Conservation (phyloP, 2,888 invertebrate genomes). For the Lomographa bimaculata region DNA sequence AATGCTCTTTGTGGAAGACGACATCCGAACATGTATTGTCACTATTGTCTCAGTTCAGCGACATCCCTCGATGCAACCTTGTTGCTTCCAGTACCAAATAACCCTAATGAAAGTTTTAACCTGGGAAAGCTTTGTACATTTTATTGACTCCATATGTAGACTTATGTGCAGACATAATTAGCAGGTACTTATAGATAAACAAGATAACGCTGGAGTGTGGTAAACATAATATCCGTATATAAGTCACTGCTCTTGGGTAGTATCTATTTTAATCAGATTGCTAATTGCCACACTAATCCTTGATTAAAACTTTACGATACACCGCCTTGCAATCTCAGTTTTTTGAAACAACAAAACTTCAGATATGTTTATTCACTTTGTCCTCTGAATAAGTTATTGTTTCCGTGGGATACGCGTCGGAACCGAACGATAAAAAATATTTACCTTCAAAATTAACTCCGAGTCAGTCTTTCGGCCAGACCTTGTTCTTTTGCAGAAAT, state of each 20-base stretch:
- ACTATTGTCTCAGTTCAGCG: conserved; percentile 30
- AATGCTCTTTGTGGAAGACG: conserved; percentile 12
- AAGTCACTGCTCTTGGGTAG: conserved; percentile 11
- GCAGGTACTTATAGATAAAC: too few species aligned
- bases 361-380: conserved; percentile 34
- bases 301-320: conserved; percentile 22
- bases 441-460: conserved; percentile 21
- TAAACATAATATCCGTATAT: too few species aligned
- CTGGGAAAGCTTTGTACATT: too few species aligned
- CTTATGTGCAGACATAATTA: too few species aligned
- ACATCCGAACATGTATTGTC: conserved; percentile 27
- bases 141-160: too few species aligned
- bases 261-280: conserved; percentile 14
- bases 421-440: conserved; percentile 26
- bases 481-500: conserved; percentile 25
- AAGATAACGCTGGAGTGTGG: too few species aligned
- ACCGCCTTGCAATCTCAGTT: conserved; percentile 15
- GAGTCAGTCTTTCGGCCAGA: conserved; percentile 22
- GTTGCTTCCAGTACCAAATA: conserved; percentile 13
- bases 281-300: conserved; percentile 23
- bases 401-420: conserved; percentile 36
- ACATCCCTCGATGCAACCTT: conserved; percentile 19
- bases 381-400: conserved; percentile 36
- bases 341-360: conserved; percentile 28
- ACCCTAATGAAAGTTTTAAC: conserved; percentile 26